Evolutionary conservation across 1,140 invertebrate genomes (phyloP), one percentile per base, ranked within the genome.

Genomic region (Zaprionus davidi): DNA sequence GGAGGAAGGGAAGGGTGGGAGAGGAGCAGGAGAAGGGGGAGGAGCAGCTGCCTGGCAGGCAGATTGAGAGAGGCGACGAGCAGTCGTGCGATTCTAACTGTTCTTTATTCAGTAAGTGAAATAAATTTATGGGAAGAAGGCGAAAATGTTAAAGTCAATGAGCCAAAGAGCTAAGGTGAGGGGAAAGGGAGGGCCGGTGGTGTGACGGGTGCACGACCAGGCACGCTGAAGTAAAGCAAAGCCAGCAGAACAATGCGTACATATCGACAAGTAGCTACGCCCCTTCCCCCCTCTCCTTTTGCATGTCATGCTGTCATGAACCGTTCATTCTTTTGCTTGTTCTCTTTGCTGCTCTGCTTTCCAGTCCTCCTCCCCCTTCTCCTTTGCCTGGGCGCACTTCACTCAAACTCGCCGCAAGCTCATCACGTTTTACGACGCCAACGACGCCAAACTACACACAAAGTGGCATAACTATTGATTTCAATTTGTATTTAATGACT

Each of bases 51-150:
- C 41, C 41, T 46, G n/a, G 41, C 41, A 46, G 41, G 41, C 41
- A 46, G 34, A 58, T 22, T 15, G 62, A 64, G 57, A 56, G 36
- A 56, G 36, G 79, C 58, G 65, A 26, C 31, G 63, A 65, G 74
- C 84, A 77, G 78, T 87, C 84, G 84, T 87, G 84, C 85, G 71
- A 84, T 90, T 82, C 77, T 90, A 88, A 90, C 85, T 81, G 84
- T 81, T 72, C 72, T 83, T 83, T 84, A 44, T 44, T 24, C 49
- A 44, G 60, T 71, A 82, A 87, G 78, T 83, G 84, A 90, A 90
- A 84, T 90, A 79, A 79, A 88, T 90, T 85, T 87, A 79, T 81
- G 67, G 78, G 72, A 68, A 68, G 31, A 64, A 67, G 63, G 57
- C 49, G 55, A 49, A 69, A 73, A 44, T 56, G 60, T 72, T 72